phyloP scores from a whole-genome alignment of 2,113 vertebrate genomes.

The Dasyprocta punctata region DNA sequence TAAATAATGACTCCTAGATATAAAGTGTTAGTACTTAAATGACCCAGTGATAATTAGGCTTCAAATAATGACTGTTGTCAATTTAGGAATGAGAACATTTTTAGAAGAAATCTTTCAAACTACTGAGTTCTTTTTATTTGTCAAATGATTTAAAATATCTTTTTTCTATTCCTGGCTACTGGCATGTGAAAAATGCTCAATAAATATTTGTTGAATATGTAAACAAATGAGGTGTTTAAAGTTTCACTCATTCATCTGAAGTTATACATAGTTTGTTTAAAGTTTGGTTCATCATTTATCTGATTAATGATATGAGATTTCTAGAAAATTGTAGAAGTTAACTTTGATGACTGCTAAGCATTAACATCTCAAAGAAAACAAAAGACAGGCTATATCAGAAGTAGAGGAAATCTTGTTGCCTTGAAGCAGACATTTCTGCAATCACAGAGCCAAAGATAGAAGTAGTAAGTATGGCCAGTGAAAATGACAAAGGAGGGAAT shows the following conservation, averaged over 20 bases:
- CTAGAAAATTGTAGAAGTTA: neutral
- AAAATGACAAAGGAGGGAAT: slow-evolving; percentile 11
- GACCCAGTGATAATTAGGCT: neutral
- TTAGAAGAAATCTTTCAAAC: neutral
- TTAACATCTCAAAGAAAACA: neutral
- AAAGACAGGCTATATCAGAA: neutral
- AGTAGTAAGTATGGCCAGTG: neutral
- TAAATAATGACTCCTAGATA: neutral
- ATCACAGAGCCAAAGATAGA: slow-evolving; percentile 56
- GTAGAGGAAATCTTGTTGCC: neutral
- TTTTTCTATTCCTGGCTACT: neutral
- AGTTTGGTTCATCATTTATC: neutral
- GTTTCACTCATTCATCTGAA: neutral
- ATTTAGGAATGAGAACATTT: neutral
- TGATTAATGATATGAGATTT: neutral
- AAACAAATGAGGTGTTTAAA: neutral
- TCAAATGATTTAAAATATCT: neutral
- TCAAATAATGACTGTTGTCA: neutral
- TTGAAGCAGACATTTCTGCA: neutral
- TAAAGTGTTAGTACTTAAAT: slow-evolving; percentile 32
- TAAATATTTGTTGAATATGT: neutral
- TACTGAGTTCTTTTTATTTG: slow-evolving; percentile 2
- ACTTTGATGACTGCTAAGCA: neutral
- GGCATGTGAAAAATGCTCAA: neutral
- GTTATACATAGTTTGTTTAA: neutral